Evolutionary conservation across 2,797 vertebrate species (phyloP).

Genomic region (Zalophus californianus): DNA sequence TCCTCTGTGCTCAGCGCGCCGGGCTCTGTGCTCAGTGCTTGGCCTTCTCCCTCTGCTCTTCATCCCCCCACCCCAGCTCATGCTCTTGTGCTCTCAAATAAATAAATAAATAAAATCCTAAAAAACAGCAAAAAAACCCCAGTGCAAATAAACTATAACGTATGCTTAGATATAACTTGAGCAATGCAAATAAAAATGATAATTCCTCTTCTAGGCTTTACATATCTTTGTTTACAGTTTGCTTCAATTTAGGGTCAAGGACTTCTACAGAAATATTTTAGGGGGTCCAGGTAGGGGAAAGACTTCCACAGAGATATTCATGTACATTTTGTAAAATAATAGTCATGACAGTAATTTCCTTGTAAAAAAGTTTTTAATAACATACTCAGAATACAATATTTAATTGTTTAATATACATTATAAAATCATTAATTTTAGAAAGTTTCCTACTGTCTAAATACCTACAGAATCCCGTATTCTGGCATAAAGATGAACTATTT

Average conservation of each 20-base stretch:
- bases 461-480: slow-evolving; percentile 63
- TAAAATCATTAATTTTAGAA: slow-evolving; percentile 72
- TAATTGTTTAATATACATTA: slow-evolving; percentile 53
- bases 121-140: neutral
- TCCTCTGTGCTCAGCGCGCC: neutral
- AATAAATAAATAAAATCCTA: neutral
- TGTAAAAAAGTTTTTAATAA: slow-evolving; percentile 74
- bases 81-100: neutral
- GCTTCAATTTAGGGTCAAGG: slow-evolving; percentile 39
- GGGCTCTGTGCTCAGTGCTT: neutral
- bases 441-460: slow-evolving; percentile 65
- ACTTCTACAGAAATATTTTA: slow-evolving; percentile 29
- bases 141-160: slow-evolving; percentile 32
- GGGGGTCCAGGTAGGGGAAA: neutral
- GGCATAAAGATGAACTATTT: slow-evolving; percentile 67
- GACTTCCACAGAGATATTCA: slow-evolving; percentile 40
- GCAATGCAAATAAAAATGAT: slow-evolving; percentile 33
- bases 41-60: neutral
- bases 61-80: neutral
- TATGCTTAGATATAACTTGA: slow-evolving; percentile 12
- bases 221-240: slow-evolving; percentile 49
- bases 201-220: slow-evolving; percentile 33
- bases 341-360: slow-evolving; percentile 58
- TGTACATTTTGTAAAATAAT: slow-evolving; percentile 63
- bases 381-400: slow-evolving; percentile 66